These are phyloP conservation scores for Elysia chlorotica DNA, from an alignment of 1,140 invertebrate species.

Conservation along the genomic window DNA sequence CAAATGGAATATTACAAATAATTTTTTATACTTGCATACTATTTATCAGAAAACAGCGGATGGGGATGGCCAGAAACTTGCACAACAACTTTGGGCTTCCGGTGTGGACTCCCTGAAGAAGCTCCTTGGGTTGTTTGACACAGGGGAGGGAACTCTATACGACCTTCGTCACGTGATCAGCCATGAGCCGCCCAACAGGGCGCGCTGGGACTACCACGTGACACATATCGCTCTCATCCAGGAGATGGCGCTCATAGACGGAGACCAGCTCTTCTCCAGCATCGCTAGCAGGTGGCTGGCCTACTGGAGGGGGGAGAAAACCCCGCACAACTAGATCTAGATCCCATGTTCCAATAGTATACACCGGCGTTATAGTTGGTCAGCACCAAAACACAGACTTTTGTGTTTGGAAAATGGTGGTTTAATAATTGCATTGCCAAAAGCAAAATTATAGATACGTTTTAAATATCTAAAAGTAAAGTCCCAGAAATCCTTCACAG, in stretches of 20 bases:
- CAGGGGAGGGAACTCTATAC: slow-evolving; percentile 94
- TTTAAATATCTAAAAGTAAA: no score
- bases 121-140: slow-evolving; percentile 91
- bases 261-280: slow-evolving; percentile 74
- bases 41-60: slow-evolving; percentile 69
- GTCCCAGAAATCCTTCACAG: no score
- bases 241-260: slow-evolving; percentile 84
- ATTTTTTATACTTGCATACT: no score
- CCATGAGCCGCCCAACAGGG: slow-evolving; percentile 80
- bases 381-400: no score
- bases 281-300: slow-evolving; percentile 92
- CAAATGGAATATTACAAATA: no score
- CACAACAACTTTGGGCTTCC: slow-evolving; percentile 74
- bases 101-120: slow-evolving; percentile 88
- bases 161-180: slow-evolving; percentile 92
- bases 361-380: no score
- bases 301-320: slow-evolving; percentile 97
- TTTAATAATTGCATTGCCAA: no score
- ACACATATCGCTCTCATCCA: slow-evolving; percentile 96
- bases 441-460: no score
- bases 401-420: no score
- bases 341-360: no score
- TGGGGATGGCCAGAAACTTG: slow-evolving; percentile 33
- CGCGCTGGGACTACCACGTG: slow-evolving; percentile 95
- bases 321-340: no score